Evolutionary conservation across 2,797 vertebrate genomes (phyloP).

Genomic region (Leucoraja ocellata): DNA sequence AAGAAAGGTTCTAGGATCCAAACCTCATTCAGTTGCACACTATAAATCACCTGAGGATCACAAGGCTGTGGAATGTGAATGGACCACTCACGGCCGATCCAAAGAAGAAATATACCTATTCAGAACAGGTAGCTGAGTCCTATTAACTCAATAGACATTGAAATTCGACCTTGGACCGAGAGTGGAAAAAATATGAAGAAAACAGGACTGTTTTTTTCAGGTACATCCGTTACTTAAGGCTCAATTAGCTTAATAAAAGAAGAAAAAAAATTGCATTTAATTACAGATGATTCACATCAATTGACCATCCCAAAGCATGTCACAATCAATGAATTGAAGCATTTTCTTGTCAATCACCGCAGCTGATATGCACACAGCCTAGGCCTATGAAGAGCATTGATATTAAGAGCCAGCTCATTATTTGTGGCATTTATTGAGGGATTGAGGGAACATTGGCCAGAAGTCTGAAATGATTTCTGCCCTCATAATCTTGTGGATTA

Average conservation of each 20-base stretch:
- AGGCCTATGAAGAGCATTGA: neutral
- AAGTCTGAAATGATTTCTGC: neutral
- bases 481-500: neutral
- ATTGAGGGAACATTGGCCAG: neutral
- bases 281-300: neutral
- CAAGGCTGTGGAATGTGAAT: neutral
- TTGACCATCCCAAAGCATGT: neutral
- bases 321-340: neutral
- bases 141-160: too few relatives aligned
- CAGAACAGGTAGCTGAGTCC: neutral
- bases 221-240: neutral
- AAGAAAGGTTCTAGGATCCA: neutral
- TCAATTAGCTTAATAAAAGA: neutral
- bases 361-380: neutral
- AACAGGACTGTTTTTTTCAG: neutral
- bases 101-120: neutral
- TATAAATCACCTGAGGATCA: neutral
- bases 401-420: neutral
- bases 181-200: neutral
- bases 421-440: neutral
- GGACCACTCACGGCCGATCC: too few relatives aligned
- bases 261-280: neutral
- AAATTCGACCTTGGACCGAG: neutral
- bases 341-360: neutral
- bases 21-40: neutral